Conservation (phyloP, 2,113 vertebrate species). For the Delphinapterus leucas region DNA sequence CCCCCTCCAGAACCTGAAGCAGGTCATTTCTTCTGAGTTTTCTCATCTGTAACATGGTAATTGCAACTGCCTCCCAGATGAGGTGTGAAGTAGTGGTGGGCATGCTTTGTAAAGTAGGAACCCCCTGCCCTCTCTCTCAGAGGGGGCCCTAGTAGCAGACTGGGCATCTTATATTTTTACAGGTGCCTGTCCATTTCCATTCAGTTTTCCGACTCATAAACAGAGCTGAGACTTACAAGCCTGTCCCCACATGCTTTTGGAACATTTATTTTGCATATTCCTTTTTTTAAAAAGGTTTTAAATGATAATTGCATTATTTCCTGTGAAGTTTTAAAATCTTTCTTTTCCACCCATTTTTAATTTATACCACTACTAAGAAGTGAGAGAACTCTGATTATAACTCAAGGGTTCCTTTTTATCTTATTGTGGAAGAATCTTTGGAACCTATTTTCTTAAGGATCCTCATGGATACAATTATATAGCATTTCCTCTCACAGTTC, state of each 20-base stretch:
- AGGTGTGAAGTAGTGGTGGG: neutral
- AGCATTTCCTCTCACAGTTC: neutral
- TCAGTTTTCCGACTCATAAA: neutral
- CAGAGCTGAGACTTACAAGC: neutral
- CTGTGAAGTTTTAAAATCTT: neutral
- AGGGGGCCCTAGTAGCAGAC: neutral
- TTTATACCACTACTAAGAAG: neutral
- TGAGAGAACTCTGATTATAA: neutral
- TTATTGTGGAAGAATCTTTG: neutral
- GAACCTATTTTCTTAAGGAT: neutral
- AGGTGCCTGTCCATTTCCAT: neutral
- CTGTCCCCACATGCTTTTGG: neutral
- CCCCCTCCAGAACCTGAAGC: neutral
- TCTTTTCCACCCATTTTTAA: neutral
- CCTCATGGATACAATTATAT: neutral
- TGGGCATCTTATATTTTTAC: neutral
- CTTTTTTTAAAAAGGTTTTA: neutral
- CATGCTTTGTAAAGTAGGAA: neutral
- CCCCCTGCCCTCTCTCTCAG: neutral
- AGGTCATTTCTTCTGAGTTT: neutral
- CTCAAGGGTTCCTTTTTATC: neutral
- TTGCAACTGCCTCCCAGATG: neutral
- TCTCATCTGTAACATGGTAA: neutral
- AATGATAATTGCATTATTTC: neutral
- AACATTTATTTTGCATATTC: slow-evolving; percentile 15